phyloP scores from a whole-genome alignment of 1,140 invertebrate species.

The Aphelinus certus region DNA sequence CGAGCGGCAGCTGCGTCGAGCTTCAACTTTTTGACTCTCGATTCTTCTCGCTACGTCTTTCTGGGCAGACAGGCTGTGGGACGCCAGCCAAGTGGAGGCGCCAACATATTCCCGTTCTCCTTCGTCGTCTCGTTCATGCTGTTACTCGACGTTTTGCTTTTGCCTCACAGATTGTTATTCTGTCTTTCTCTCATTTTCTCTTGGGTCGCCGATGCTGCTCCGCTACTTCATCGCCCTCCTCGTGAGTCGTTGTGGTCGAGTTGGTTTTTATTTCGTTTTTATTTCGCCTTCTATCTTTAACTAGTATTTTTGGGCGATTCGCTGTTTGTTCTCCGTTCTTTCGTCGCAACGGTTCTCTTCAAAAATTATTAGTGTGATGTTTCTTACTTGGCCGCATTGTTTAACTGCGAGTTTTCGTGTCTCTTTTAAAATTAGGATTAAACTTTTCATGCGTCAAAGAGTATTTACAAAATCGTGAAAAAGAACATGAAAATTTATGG shows the following conservation, averaged over 20 bases:
- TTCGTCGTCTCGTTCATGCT: neutral
- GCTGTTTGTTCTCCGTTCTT: constrained; percentile 16
- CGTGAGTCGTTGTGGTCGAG: neutral
- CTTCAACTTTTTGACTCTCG: neutral
- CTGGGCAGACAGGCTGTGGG: constrained; percentile 2
- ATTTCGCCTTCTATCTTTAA: constrained; percentile 6
- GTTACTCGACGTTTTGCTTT: neutral
- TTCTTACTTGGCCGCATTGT: too few relatives aligned
- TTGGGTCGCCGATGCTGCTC: neutral
- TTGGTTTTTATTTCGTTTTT: neutral
- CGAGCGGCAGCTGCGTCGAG: neutral
- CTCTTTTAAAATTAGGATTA: constrained; percentile 19
- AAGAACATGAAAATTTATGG: too few relatives aligned
- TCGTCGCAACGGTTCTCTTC: constrained; percentile 34
- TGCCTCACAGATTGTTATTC: constrained; percentile 1
- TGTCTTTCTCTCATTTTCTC: neutral
- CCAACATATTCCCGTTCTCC: constrained; percentile 30
- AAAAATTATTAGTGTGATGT: constrained; percentile 18
- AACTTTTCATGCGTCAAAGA: too few relatives aligned
- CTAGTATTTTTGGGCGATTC: neutral
- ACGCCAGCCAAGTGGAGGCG: constrained; percentile 25
- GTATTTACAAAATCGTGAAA: too few relatives aligned
- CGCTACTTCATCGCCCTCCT: neutral
- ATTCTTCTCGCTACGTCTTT: neutral
- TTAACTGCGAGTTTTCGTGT: constrained; percentile 33